Evolutionary conservation across 2,113 vertebrate species (phyloP), one percentile per base, ranked within the genome.

Genomic region (Mystacornis crossleyi): DNA sequence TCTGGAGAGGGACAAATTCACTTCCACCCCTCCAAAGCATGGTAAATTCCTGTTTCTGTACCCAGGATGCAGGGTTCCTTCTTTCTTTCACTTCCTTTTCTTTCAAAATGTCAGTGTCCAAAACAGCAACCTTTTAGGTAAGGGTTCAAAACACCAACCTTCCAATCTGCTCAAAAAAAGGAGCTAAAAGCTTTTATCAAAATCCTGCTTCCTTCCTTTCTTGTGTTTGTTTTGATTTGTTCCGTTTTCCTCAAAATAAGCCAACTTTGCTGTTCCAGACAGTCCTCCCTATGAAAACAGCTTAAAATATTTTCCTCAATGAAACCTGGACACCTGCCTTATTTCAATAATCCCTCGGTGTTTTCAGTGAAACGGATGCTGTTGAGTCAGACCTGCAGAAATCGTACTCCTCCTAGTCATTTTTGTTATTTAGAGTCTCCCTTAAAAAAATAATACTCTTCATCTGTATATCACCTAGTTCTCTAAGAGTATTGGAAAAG

Each of bases 291-390:
- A 77, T 18, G 31, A 92, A 90, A 95, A 88, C 85, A 86, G 64
- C 67, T 83, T 66, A 60, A 73, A 93, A 89, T 90, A 83, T 93
- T 95, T 92, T 67, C 69, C 45, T 90, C 72, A 86, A 53, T 74
- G 77, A 83, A 95, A 90, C 51, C 65, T 96, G 86, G 83, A 90
- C 86, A 95, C 60, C 71, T 93, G 79, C 42, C 50, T 90, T 77
- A 47, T 86, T 96, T 81, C 71, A 86, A 18, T 48, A 73, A 50
- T 61, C 29, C 83, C 69, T 58, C 82, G 54, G 25, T 88, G 62
- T 45, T 90, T 86, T 47, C 70, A 80, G 18, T 54, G 75, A 86
- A 91, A 50, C 74, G 95, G 80, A 47, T 86, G 72, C 71, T 88
- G 24, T 78, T 93, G 75, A 92, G 64, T 94, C 79, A 95, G 51